phyloP scores from a whole-genome alignment of 2,888 invertebrate species.

The Apoda limacodes region DNA sequence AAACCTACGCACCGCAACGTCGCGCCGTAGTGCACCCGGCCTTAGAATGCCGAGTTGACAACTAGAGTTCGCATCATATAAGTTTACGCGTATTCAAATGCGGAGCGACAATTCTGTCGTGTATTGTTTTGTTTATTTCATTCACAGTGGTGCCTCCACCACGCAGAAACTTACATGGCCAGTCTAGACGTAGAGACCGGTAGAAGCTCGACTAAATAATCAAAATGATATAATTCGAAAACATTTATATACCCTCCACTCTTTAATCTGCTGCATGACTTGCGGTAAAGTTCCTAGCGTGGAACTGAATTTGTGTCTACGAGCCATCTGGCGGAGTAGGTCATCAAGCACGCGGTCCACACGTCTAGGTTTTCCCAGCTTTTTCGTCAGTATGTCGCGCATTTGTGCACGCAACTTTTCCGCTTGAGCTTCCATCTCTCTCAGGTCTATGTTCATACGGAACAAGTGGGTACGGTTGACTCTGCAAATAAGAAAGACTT shows the following conservation, averaged over 20 bases:
- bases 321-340: slow-evolving; percentile 47
- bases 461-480: slow-evolving; percentile 75
- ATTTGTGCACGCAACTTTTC: slow-evolving; percentile 63
- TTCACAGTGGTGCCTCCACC: too few relatives aligned
- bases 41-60: too few relatives aligned
- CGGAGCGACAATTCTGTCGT: too few relatives aligned
- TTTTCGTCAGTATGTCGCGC: slow-evolving; percentile 51
- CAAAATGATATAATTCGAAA: too few relatives aligned
- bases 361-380: slow-evolving; percentile 47
- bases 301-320: slow-evolving; percentile 48
- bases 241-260: slow-evolving; percentile 56
- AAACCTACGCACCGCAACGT: too few relatives aligned
- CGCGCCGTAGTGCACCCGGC: too few relatives aligned
- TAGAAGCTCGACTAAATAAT: too few relatives aligned
- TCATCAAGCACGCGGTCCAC: slow-evolving; percentile 55
- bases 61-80: too few relatives aligned
- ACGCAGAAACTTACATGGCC: too few relatives aligned
- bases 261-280: slow-evolving; percentile 35
- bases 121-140: too few relatives aligned
- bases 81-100: too few relatives aligned
- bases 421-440: slow-evolving; percentile 73
- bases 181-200: too few relatives aligned
- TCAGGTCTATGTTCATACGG: slow-evolving; percentile 77
- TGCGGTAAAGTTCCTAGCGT: slow-evolving; percentile 36
- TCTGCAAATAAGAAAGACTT: slow-evolving; percentile 41